A percentile compares a stretch with the other conserved stretches of the same genome.
Evolutionary conservation across 1,140 invertebrate genomes (phyloP).

Genomic region (Zaprionus africanus): DNA sequence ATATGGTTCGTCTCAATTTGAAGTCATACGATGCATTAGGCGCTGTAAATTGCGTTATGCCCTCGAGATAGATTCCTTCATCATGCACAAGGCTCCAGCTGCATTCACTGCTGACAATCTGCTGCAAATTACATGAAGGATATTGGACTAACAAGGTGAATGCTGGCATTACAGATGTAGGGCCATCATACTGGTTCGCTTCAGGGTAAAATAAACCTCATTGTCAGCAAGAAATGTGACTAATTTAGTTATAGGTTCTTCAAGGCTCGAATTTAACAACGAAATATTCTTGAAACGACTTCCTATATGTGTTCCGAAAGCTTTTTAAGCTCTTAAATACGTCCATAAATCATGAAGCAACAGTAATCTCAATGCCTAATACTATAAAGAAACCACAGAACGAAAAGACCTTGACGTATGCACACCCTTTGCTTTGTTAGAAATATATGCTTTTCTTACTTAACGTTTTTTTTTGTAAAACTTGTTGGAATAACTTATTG

Average conservation of each 20-base stretch:
- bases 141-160: conserved; percentile 22
- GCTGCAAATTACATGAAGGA: conserved; percentile 49
- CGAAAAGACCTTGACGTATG: neutral
- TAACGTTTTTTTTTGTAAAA: neutral
- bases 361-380: neutral
- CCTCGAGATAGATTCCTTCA: conserved; percentile 4
- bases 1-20: conserved; percentile 71
- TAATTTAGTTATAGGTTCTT: neutral
- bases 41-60: conserved; percentile 70
- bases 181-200: neutral
- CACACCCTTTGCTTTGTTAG: neutral
- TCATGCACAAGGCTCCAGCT: conserved; percentile 13
- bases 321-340: neutral
- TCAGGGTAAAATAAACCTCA: conserved; percentile 13
- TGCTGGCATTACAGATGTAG: conserved; percentile 23
- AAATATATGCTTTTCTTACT: neutral
- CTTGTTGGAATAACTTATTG: neutral
- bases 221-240: neutral
- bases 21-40: conserved; percentile 49
- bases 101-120: conserved; percentile 43
- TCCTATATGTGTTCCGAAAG: neutral
- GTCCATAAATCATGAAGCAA: neutral
- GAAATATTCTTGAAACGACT: neutral
- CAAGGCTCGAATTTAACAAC: neutral
- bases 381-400: neutral